Evolutionary conservation across 2,797 vertebrate genomes (phyloP).

Genomic region (Pempheris klunzingeri): DNA sequence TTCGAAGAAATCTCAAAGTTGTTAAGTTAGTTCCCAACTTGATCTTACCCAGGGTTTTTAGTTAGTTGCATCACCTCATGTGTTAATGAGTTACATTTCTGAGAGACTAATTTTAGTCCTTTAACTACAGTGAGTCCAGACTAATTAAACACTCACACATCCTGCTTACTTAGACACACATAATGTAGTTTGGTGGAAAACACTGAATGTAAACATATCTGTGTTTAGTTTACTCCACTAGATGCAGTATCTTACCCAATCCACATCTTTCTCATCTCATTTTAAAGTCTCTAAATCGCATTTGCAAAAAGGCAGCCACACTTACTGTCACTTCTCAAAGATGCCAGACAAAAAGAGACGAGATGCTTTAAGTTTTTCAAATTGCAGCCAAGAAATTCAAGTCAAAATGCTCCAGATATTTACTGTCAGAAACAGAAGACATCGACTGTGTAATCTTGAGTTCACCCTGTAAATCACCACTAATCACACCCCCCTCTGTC

Average conservation of each 20-base stretch:
- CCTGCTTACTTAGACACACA: not conserved
- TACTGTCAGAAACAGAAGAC: conserved; percentile 3
- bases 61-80: conserved; percentile 37
- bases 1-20: conserved; percentile 31
- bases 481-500: conserved; percentile 1
- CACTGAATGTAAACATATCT: not conserved
- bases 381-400: conserved; percentile 17
- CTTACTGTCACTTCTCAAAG: conserved; percentile 18
- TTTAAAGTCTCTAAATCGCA: conserved; percentile 1
- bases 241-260: not conserved
- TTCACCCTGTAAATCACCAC: conserved; percentile 25
- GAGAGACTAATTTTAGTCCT: not conserved
- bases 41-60: conserved; percentile 13
- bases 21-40: conserved; percentile 34
- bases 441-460: not conserved
- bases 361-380: conserved; percentile 10
- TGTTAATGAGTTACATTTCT: conserved; percentile 37
- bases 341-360: not conserved
- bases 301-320: conserved; percentile 9
- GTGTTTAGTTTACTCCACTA: not conserved
- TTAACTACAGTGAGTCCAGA: too few species aligned
- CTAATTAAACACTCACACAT: conserved; percentile 7
- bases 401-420: conserved; percentile 26
- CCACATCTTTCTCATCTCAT: not conserved
- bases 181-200: not conserved